A percentile compares a stretch with the other conserved stretches of the same genome.
phyloP scores from a whole-genome alignment of 1,140 invertebrate genomes.

The Caenorhabditis remanei region DNA sequence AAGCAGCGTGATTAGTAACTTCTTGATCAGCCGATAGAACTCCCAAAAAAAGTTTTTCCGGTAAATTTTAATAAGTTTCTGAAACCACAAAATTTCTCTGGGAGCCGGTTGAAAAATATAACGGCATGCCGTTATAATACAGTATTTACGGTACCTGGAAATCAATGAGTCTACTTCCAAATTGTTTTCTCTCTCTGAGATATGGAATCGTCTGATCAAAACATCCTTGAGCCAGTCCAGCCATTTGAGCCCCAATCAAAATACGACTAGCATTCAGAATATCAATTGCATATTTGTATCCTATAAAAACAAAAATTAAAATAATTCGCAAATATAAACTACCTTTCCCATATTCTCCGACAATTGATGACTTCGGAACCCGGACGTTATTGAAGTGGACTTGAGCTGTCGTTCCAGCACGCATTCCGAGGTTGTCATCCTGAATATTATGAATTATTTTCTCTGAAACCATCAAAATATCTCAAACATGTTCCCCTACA shows the following conservation, averaged over 20 bases:
- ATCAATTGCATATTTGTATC: slow-evolving; percentile 94
- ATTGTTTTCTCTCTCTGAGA: slow-evolving; percentile 91
- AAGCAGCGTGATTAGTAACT: no score
- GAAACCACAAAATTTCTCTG: no score
- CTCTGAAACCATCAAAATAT: slow-evolving; percentile 40
- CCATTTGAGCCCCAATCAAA: slow-evolving; percentile 94
- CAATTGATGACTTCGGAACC: slow-evolving; percentile 79
- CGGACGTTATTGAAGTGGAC: slow-evolving; percentile 93
- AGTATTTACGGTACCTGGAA: slow-evolving; percentile 93
- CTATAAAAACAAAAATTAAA: slow-evolving; percentile 83
- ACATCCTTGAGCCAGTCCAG: slow-evolving; percentile 92
- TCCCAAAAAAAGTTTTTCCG: no score
- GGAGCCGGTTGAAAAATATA: no score
- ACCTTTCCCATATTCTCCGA: slow-evolving; percentile 75
- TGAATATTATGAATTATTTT: neutral
- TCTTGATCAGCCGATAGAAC: no score
- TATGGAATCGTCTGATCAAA: slow-evolving; percentile 93
- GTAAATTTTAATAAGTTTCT: no score
- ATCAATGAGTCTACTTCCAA: slow-evolving; percentile 88
- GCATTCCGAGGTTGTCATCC: slow-evolving; percentile 88
- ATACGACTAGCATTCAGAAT: slow-evolving; percentile 95
- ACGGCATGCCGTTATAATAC: no score
- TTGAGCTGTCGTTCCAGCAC: slow-evolving; percentile 87
- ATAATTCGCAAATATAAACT: slow-evolving; percentile 74
- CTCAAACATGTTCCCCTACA: slow-evolving; percentile 84